A percentile compares a stretch with the other conserved stretches of the same genome.
Evolutionary conservation across 2,888 invertebrate species (phyloP).

Genomic region (Xestia rhomboidea): DNA sequence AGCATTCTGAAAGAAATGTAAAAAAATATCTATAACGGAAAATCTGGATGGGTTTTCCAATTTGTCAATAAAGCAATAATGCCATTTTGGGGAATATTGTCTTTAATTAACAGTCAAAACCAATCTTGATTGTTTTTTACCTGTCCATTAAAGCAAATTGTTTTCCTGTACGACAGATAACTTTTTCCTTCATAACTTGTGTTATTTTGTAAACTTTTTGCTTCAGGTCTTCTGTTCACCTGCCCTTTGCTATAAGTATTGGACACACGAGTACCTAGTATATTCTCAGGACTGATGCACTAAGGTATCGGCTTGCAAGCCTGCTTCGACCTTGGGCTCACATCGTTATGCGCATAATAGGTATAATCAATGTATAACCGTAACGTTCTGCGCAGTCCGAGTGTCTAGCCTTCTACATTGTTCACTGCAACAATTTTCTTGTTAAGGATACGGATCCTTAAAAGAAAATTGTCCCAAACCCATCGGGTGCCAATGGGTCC

Average conservation of each 20-base stretch:
- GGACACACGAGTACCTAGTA: no score
- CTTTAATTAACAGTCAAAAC: neutral
- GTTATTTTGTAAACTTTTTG: neutral
- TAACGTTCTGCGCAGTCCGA: constrained; percentile 8
- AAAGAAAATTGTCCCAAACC: no score
- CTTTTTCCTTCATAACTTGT: neutral
- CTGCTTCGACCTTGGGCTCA: constrained; percentile 22
- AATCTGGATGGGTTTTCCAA: neutral
- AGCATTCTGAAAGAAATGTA: no score
- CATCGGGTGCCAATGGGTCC: neutral
- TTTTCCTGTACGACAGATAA: neutral
- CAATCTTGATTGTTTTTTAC: neutral
- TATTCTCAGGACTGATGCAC: constrained; percentile 9
- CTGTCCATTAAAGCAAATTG: neutral
- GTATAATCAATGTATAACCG: constrained; percentile 16
- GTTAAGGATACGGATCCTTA: no score
- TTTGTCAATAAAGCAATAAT: no score
- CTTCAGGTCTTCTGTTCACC: neutral
- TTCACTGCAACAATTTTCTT: neutral
- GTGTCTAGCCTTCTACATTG: neutral
- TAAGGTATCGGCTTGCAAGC: neutral
- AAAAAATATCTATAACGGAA: neutral
- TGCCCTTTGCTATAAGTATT: neutral
- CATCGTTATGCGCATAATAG: constrained; percentile 25
- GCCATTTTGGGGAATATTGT: neutral